Conservation (phyloP, 2,888 invertebrate genomes). For the Rosalia funebris region DNA sequence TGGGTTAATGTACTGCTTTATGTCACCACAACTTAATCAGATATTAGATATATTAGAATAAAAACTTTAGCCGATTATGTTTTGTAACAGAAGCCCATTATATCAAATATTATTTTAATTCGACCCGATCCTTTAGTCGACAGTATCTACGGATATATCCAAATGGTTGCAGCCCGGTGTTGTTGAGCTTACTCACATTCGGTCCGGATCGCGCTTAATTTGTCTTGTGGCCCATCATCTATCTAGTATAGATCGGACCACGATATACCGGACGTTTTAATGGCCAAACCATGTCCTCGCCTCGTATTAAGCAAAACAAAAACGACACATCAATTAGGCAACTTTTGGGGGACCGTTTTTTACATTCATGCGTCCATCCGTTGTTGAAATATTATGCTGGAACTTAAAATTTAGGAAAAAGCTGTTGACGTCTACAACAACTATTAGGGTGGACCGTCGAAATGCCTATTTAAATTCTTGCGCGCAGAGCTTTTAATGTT, state of each 20-base stretch:
- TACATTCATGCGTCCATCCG: constrained; percentile 29
- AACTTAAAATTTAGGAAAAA: constrained; percentile 35
- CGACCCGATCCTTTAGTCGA: constrained; percentile 15
- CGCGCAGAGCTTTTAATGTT: constrained; percentile 3
- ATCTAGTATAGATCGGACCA: constrained; percentile 70
- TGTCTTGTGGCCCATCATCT: constrained; percentile 69
- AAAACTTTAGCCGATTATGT: too few relatives aligned
- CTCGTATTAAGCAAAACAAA: constrained; percentile 73
- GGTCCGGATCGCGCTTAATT: constrained; percentile 61
- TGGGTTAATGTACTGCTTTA: too few relatives aligned
- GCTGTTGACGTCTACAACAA: constrained; percentile 30
- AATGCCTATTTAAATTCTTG: constrained; percentile 15
- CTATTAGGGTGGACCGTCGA: constrained; percentile 30
- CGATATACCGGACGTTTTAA: constrained; percentile 75
- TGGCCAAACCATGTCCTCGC: constrained; percentile 75
- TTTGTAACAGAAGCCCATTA: constrained; percentile 14
- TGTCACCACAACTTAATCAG: too few relatives aligned
- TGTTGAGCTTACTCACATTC: constrained; percentile 25
- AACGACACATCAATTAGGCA: constrained; percentile 75
- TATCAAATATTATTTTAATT: constrained; percentile 22
- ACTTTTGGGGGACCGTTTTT: constrained; percentile 45
- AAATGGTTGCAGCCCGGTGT: constrained; percentile 21
- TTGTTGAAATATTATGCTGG: constrained; percentile 39
- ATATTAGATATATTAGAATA: too few relatives aligned
- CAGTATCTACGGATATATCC: constrained; percentile 19